Evolutionary conservation across 2,113 vertebrate genomes (phyloP).

Genomic region (Glaucomys volans): DNA sequence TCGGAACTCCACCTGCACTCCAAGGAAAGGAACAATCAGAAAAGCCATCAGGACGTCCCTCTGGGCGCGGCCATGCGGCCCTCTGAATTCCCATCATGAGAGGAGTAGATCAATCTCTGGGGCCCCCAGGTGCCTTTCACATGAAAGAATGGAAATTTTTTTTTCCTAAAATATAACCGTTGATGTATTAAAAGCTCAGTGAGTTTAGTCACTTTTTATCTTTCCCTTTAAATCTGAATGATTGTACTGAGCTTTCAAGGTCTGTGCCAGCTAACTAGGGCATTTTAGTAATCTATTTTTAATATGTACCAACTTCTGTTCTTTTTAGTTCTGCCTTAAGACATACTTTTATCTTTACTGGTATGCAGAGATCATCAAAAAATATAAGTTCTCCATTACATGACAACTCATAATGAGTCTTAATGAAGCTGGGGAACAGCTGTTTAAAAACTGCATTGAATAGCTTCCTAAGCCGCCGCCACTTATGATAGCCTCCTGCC

Average conservation of each 20-base stretch:
- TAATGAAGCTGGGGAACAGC: conserved; percentile 90
- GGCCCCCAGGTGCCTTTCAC: conserved; percentile 57
- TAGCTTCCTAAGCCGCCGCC: conserved; percentile 84
- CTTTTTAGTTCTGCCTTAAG: conserved; percentile 90
- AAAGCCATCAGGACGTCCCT: conserved; percentile 34
- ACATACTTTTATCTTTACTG: conserved; percentile 91
- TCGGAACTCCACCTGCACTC: conserved; percentile 10
- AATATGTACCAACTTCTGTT: conserved; percentile 89
- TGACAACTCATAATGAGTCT: conserved; percentile 90
- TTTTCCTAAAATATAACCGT: conserved; percentile 62
- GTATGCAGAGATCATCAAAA: conserved; percentile 89
- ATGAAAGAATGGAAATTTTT: conserved; percentile 66
- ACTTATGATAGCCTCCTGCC: conserved; percentile 79
- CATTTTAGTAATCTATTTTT: conserved; percentile 90
- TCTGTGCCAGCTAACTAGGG: conserved; percentile 86
- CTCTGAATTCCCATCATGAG: conserved; percentile 55
- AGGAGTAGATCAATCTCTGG: conserved; percentile 38
- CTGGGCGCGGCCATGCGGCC: background rate
- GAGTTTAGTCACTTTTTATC: conserved; percentile 80
- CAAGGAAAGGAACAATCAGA: conserved; percentile 26
- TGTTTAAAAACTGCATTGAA: conserved; percentile 87
- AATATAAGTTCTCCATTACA: conserved; percentile 89
- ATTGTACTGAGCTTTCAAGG: conserved; percentile 84
- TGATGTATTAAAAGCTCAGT: conserved; percentile 80
- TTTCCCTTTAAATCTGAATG: conserved; percentile 83